Evolutionary conservation across 2,113 vertebrate species (phyloP), one percentile per base, ranked within the genome.

Genomic region (Lepisosteus oculatus): DNA sequence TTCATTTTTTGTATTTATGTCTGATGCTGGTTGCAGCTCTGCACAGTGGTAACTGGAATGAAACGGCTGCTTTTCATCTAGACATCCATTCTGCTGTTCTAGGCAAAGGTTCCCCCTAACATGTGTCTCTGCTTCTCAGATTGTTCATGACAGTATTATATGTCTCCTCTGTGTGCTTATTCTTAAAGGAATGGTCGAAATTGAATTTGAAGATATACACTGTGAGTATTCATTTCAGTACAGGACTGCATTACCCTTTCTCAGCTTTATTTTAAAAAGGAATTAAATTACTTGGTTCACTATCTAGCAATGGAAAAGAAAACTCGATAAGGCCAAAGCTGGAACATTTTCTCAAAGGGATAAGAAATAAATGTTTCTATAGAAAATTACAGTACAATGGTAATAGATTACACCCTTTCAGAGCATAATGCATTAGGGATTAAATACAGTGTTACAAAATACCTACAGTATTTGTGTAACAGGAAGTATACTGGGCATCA

Each of bases 371-470:
- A 43, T 65, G 42, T 3, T 55, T 63, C 13, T n/a, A 14, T 47
- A 11, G 61, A 41, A 56, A 71, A n/a, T 7, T 55, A 65, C 14
- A 2, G 44, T 8, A 17, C 13, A 12, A 12, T 42, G 13, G 80
- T 74, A 79, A 83, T 79, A 77, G 77, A 70, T 41, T 84, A 79
- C 82, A 84, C 85, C 86, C 84, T 78, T 83, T 83, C 87, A 82
- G 62, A 81, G 86, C 84, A 87, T 83, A 81, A 41, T 11, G 42
- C 41, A 42, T 41, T 76, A 76, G 77, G 75, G 86, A 81, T 89
- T 79, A 87, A 87, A 85, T 29, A 29, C 29, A 29, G 29, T 29
- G 29, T 29, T 29, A 29, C 29, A 29, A 29, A 29, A 29, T 29
- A 29, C 1, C 29, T 29, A 29, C 29, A 29, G 29, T 29, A 29